These are phyloP conservation scores for Rhinoraja longicauda DNA, from an alignment of 2,797 vertebrate species.

Conservation along the genomic window DNA sequence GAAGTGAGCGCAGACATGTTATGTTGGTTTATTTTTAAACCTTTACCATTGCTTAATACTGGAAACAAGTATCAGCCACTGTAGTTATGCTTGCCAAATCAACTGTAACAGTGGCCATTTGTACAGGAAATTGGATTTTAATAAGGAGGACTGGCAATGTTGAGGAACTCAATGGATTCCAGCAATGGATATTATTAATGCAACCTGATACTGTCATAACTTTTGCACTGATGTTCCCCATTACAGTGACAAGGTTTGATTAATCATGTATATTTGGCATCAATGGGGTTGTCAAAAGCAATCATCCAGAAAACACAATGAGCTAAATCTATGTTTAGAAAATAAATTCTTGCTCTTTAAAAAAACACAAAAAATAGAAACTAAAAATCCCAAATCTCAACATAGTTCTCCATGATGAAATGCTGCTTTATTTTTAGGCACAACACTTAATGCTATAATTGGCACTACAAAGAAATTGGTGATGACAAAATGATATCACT, in stretches of 20 bases:
- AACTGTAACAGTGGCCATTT: neutral
- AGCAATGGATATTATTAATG: neutral
- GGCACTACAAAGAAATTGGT: neutral
- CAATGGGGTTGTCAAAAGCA: neutral
- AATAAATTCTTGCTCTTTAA: neutral
- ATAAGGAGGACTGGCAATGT: neutral
- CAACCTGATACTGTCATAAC: neutral
- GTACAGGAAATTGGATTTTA: neutral
- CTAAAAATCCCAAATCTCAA: neutral
- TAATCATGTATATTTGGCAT: neutral
- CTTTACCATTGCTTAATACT: neutral
- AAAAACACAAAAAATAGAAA: neutral
- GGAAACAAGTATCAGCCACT: neutral
- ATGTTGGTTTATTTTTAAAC: neutral
- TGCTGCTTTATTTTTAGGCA: neutral
- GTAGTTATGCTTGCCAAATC: neutral
- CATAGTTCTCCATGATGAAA: neutral
- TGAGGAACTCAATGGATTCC: neutral
- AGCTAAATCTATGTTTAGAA: neutral
- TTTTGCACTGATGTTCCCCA: neutral
- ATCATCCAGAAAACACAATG: neutral
- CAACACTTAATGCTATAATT: neutral
- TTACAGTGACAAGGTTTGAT: neutral
- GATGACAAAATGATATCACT: neutral
- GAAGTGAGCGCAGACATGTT: neutral